Evolutionary conservation across 2,888 invertebrate genomes (phyloP).

Genomic region (Anthoptus insignis): DNA sequence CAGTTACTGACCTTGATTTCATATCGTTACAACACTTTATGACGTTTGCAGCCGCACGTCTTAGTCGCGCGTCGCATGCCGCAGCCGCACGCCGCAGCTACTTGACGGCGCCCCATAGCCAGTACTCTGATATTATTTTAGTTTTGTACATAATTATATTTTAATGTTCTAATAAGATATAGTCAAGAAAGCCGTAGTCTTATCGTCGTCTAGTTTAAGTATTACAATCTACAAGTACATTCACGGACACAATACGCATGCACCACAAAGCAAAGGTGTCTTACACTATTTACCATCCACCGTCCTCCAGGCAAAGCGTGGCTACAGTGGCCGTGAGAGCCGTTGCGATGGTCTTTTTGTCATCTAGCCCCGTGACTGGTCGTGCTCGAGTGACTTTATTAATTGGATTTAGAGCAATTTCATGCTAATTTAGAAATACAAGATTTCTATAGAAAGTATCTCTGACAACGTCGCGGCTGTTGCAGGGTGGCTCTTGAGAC

Average conservation of each 20-base stretch:
- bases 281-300: no score
- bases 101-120: not conserved
- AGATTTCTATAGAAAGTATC: not conserved
- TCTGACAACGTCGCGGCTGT: no score
- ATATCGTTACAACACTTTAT: conserved; percentile 9
- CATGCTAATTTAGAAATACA: not conserved
- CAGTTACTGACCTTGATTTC: conserved; percentile 14
- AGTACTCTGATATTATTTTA: not conserved
- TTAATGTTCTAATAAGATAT: no score
- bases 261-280: no score
- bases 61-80: not conserved
- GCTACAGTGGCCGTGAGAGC: no score
- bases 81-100: not conserved
- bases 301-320: no score
- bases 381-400: conserved; percentile 3
- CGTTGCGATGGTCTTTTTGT: not conserved
- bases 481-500: no score
- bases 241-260: no score
- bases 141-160: not conserved
- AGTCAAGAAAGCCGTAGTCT: no score
- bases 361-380: not conserved
- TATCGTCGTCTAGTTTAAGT: no score
- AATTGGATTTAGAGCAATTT: conserved; percentile 8
- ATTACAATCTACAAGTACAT: no score
- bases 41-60: conserved; percentile 9